Evolutionary conservation across 2,113 vertebrate species (phyloP), one percentile per base, ranked within the genome.

Genomic region (Spilogale gracilis): DNA sequence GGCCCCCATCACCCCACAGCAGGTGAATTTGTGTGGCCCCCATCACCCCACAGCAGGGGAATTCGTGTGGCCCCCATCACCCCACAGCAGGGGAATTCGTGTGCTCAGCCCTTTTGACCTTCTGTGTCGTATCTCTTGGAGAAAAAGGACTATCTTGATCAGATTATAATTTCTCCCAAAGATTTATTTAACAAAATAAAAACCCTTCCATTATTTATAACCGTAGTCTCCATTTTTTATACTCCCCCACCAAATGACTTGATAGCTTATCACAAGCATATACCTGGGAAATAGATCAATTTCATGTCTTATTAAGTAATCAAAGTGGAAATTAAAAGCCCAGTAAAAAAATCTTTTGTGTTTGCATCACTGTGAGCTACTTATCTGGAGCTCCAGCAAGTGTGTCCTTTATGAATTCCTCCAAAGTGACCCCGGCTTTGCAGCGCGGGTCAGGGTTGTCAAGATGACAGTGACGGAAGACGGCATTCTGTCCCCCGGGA

Each of bases 101-200:
- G 23, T 50, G 7, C 14, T 83, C 52, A 58, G 1, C 17, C 25
- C n/a, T 21, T 38, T 30, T 6, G 38, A 50, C 80, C n/a, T 21
- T 60, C 43, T 52, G 0, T 65, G 23, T 30, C 18, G 0, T 63
- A 38, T 6, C 54, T 65, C 38, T 38, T 67, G 13, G 43, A 60
- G 79, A 91, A 50, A 63, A 38, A 56, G 50, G 25, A 25, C 56
- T 48, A 20, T 92, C 30, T 74, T 61, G 27, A 14, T 56, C 9
- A 5, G 60, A 12, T 43, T 48, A 13, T 27, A 27, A 21, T 96
- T 58, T 87, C 9, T 30, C 25, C 30, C 1, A 45, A 52, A 52
- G 58, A 61, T 94, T 96, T 54, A 80, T 63, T 32, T 73, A 86
- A 13, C 20, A 25, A 94, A 92, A 95, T 73, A 50, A 94, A 83